These are phyloP conservation scores for Strix aluco DNA, from an alignment of 2,113 vertebrate species.

Conservation along the genomic window DNA sequence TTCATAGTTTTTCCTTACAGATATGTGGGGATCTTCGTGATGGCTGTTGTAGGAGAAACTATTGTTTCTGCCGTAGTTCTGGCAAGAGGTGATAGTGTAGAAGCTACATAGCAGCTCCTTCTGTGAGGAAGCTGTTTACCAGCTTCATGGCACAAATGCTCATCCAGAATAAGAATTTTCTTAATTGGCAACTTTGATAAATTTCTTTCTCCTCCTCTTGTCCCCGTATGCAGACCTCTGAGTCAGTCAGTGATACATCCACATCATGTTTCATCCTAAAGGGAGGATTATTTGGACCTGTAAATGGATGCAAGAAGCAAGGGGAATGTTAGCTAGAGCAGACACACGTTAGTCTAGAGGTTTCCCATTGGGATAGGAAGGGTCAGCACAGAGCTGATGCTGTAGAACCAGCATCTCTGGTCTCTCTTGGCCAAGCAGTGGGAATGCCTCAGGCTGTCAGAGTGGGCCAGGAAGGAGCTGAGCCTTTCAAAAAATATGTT, in stretches of 20 bases:
- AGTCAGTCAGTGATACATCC: not conserved
- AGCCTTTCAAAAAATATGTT: not conserved
- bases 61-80: not conserved
- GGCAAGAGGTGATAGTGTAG: not conserved
- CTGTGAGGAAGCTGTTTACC: not conserved
- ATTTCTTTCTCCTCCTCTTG: not conserved
- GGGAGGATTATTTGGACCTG: not conserved
- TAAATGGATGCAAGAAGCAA: not conserved
- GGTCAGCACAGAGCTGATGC: slow-evolving; percentile 1
- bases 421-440: not conserved
- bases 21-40: fast-evolving
- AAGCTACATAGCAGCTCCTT: not conserved
- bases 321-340: not conserved
- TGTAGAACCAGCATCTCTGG: not conserved
- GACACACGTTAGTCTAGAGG: not conserved
- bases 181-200: not conserved
- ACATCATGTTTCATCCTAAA: not conserved
- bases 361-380: not conserved
- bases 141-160: not conserved
- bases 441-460: not conserved
- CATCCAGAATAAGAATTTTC: not conserved
- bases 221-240: not conserved
- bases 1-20: not conserved
- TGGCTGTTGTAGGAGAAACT: not conserved
- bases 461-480: not conserved